phyloP scores from a whole-genome alignment of 2,113 vertebrate genomes.

The Orthochromis malagaraziensis region DNA sequence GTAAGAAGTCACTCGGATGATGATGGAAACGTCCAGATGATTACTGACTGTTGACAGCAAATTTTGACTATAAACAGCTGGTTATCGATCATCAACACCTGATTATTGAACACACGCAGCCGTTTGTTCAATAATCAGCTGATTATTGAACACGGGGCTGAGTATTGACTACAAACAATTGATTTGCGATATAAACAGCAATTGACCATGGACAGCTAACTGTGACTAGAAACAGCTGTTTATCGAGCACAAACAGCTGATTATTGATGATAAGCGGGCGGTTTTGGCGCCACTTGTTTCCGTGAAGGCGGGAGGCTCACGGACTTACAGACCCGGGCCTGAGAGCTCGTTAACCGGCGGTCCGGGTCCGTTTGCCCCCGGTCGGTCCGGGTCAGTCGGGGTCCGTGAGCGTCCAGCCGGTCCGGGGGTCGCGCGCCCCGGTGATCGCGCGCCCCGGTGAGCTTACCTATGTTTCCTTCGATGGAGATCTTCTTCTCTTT shows the following conservation, averaged over 20 bases:
- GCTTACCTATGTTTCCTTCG: slow-evolving; percentile 84
- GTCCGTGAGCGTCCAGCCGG: neutral
- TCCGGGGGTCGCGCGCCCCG: neutral
- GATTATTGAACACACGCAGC: neutral
- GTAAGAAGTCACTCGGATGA: neutral
- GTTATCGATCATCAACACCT: neutral
- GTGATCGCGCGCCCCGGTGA: neutral
- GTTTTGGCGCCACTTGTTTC: neutral
- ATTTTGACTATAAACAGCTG: neutral
- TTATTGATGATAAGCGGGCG: neutral
- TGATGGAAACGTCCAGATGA: neutral
- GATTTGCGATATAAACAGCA: neutral
- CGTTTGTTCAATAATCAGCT: neutral
- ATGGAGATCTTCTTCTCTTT: slow-evolving; percentile 72
- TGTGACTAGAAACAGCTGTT: neutral
- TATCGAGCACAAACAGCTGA: neutral
- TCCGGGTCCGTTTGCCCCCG: neutral
- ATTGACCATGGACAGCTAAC: neutral
- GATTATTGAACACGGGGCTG: neutral
- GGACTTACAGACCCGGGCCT: neutral
- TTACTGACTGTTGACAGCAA: neutral
- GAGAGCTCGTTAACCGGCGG: neutral
- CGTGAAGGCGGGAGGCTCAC: neutral
- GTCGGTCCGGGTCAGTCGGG: neutral
- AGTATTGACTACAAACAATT: neutral